Evolutionary conservation across 1,140 invertebrate species (phyloP).

Genomic region (Temnothorax longispinosus): DNA sequence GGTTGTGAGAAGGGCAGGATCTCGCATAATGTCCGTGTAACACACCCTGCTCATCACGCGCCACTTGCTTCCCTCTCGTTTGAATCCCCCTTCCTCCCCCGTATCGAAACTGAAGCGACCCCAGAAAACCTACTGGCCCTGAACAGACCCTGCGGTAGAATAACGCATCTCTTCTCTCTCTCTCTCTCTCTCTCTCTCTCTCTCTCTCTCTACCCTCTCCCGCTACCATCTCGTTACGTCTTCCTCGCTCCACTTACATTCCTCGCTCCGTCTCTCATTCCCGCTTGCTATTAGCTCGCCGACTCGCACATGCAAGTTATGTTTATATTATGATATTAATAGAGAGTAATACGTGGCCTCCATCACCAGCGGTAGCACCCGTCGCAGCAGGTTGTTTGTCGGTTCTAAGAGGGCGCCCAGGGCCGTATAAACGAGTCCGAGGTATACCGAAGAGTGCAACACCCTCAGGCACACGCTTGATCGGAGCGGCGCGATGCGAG

Average conservation of each 20-base stretch:
- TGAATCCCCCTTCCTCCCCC: constrained; percentile 36
- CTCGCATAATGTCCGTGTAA: constrained; percentile 81
- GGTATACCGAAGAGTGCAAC: not conserved
- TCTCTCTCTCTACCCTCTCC: constrained; percentile 16
- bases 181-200: constrained; percentile 8
- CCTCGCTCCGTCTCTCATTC: constrained; percentile 36
- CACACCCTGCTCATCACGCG: constrained; percentile 82
- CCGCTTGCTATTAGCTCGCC: constrained; percentile 63
- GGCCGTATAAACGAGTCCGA: constrained; percentile 57
- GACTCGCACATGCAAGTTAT: constrained; percentile 79
- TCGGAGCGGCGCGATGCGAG: not conserved
- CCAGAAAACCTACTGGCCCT: constrained; percentile 72
- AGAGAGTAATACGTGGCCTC: constrained; percentile 78
- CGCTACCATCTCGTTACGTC: not conserved
- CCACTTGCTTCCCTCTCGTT: constrained; percentile 79
- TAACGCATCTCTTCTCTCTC: constrained; percentile 42
- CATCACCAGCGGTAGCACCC: constrained; percentile 64
- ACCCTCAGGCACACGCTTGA: not conserved
- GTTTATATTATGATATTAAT: constrained; percentile 86
- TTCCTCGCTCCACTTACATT: constrained; percentile 12
- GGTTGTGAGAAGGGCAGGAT: constrained; percentile 70
- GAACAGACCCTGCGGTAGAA: constrained; percentile 65
- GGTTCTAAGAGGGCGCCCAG: constrained; percentile 62
- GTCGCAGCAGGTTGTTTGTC: constrained; percentile 79
- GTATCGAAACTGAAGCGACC: constrained; percentile 65